These are phyloP conservation scores for Eilema sororculum DNA, from an alignment of 2,888 invertebrate genomes.

Conservation along the genomic window DNA sequence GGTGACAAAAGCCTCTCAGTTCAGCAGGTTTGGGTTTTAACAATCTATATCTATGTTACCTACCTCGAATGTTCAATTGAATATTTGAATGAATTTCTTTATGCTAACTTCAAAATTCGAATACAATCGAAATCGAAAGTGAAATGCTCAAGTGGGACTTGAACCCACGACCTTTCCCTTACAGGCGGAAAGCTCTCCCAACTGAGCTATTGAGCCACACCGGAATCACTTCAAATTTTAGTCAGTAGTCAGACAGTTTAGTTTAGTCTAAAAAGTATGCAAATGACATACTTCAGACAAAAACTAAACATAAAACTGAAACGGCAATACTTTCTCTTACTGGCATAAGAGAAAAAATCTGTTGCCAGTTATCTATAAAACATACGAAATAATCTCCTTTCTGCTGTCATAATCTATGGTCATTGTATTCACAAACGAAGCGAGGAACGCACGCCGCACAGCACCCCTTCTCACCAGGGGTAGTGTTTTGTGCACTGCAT, in stretches of 20 bases:
- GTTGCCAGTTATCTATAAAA: not conserved
- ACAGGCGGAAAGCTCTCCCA: too few relatives aligned
- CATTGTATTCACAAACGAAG: conserved; percentile 60
- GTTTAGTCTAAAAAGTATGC: too few relatives aligned
- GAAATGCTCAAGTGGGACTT: too few relatives aligned
- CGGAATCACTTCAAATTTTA: too few relatives aligned
- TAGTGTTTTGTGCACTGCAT: conserved; percentile 68
- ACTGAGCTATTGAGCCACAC: too few relatives aligned
- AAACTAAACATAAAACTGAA: too few relatives aligned
- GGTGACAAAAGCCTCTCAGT: not conserved
- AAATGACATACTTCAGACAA: not conserved
- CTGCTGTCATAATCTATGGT: conserved; percentile 36
- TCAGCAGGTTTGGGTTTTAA: not conserved
- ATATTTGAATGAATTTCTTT: too few relatives aligned
- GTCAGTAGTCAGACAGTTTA: too few relatives aligned
- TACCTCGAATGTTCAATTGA: not conserved
- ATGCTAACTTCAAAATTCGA: too few relatives aligned
- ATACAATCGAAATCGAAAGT: too few relatives aligned
- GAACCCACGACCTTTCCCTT: too few relatives aligned
- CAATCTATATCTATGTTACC: not conserved
- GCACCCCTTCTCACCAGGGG: conserved; percentile 59
- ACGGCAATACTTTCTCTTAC: too few relatives aligned
- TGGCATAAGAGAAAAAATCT: not conserved
- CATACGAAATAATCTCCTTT: not conserved
- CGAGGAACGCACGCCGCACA: conserved; percentile 66